Evolutionary conservation across 2,888 invertebrate species (phyloP).

Genomic region (Girardia tigrina): DNA sequence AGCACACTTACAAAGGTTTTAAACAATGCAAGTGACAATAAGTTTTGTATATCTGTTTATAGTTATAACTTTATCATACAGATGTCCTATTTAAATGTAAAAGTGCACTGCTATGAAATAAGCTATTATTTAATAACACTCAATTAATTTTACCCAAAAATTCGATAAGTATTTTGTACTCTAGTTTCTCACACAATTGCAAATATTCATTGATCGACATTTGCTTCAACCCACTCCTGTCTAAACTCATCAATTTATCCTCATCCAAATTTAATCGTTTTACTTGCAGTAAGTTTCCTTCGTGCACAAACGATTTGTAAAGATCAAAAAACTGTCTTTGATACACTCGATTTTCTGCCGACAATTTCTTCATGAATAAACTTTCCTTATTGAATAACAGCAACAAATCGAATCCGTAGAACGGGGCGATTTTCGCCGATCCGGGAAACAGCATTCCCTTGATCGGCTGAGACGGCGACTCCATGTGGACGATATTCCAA

Average conservation of each 20-base stretch:
- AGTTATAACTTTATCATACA: too few relatives aligned
- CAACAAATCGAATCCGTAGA: background rate
- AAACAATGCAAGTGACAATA: too few relatives aligned
- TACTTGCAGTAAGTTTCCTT: background rate
- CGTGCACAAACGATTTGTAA: background rate
- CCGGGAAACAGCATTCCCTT: background rate
- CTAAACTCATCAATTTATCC: background rate
- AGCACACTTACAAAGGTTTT: too few relatives aligned
- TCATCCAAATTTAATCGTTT: background rate
- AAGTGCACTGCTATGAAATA: too few relatives aligned
- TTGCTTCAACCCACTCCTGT: background rate
- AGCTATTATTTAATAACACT: too few relatives aligned
- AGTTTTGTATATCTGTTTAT: too few relatives aligned
- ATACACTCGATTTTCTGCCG: background rate
- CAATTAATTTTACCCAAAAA: background rate
- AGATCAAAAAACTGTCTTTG: background rate
- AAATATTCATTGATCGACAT: background rate
- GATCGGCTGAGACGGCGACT: background rate
- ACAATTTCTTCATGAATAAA: background rate
- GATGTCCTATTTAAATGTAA: too few relatives aligned
- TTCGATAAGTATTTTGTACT: background rate
- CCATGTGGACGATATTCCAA: background rate
- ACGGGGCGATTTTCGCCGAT: background rate
- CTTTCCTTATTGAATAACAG: background rate
- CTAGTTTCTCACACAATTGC: background rate